Base-by-base conservation (phyloP, 2,888 invertebrate species). In the Seira musarum region DNA sequence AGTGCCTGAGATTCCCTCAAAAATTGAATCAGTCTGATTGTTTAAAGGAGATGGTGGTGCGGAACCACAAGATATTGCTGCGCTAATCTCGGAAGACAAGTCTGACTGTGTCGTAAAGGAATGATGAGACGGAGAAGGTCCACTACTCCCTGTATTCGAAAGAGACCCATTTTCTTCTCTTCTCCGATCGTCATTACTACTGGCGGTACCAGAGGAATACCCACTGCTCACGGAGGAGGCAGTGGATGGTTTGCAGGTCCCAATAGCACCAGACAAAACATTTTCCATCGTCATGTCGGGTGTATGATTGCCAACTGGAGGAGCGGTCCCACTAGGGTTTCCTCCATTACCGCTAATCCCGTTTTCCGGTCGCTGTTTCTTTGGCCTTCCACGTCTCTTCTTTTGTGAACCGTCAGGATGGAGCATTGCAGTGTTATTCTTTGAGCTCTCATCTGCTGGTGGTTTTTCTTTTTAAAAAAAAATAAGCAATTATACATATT, bases 311-410 rank as follows among this genome's bases (percentile, higher is more conserved):
- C 83, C 83, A 68, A 82, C 69, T 61, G 90, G 83, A 19, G 61
- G 60, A 15, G 61, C 73, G 10, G 79, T 66, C 1, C n/a, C n/a
- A n/a, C 65, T 40, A 66, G 63, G 2, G 22, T 49, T 67, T 8
- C 73, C 68, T 40, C 75, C 68, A 10, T 46, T 15, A 22, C 15
- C 17, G 17, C 8, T 63, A 49, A 30, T 63, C 17, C 81, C 81
- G 22, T 72, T 70, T 21, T 82, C 82, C 13, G 82, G 82, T n/a
- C 93, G 93, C 19, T 93, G 93, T 89, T 96, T 96, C 90, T 95
- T 95, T 81, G 96, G 95, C n/a, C 95, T 90, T 1, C 96, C 96
- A 22, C 95, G 91, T 89, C 95, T 95, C 91, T 95, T 95, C 90
- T 84, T 74, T 69, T 80, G 81, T 19, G 80, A 63, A 49, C 83